Evolutionary conservation across 2,113 vertebrate species (phyloP), one percentile per base, ranked within the genome.

Genomic region (Pangasianodon gigas): DNA sequence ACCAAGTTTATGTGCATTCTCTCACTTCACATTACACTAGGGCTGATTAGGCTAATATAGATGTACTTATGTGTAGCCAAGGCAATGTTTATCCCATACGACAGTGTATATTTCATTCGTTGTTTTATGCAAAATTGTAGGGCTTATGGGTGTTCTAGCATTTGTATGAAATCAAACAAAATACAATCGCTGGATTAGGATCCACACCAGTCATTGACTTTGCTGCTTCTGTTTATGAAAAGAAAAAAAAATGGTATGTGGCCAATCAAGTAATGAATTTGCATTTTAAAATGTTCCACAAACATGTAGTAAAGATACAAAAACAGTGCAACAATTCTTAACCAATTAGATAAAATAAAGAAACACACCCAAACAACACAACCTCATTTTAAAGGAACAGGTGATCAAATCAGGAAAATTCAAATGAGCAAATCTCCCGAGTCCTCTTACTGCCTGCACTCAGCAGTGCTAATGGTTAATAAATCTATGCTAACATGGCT

Each of bases 381-480:
- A 54, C 65, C 18, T 37, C 3, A 0, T 74, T 37, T 74, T 86
- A 52, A 51, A 37, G 16, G 29, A 69, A 51, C 26, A 9, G 58
- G 24, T 51, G 51, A 69, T 69, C 62, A 10, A 29, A 85, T 67
- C 29, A 46, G 26, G 60, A n/a, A 46, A 86, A 69, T 86, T 18
- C 51, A 67, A 48, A 67, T 2, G 29, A 80, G 7, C 19, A 86
- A 86, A 51, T 54, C 62, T 29, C 85, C 14, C 1, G 48, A 54
- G 85, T 19, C 48, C n/a, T 52, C 37, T 74, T 41, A 54, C 18
- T 54, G 16, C 67, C 32, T 86, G 65, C 3, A 0, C n/a, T 11
- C n/a, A 19, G n/a, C 65, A 19, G 62, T 71, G 62, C 46, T 86
- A 86, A 86, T 86, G 67, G 29, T 24, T 86, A 71, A 74, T 71